Conservation (phyloP, 2,888 invertebrate genomes). For the Thalpophila matura region DNA sequence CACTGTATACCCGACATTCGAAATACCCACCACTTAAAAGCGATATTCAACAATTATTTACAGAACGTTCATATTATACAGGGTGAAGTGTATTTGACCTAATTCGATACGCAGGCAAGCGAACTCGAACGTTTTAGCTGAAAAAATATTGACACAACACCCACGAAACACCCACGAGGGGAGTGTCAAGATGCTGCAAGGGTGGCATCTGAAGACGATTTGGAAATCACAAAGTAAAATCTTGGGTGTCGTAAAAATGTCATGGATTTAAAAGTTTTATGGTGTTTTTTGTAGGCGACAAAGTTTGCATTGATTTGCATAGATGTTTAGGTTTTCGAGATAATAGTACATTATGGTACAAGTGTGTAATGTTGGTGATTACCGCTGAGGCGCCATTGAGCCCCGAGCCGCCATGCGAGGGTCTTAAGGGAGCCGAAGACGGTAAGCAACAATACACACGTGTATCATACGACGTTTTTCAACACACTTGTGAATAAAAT, state of each 20-base stretch:
- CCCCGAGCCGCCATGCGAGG: no score
- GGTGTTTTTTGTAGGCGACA: neutral
- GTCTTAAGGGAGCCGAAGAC: no score
- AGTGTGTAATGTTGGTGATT: no score
- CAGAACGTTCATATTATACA: constrained; percentile 12
- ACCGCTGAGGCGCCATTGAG: no score
- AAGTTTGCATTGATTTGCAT: no score
- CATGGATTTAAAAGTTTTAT: neutral
- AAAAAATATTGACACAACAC: constrained; percentile 59
- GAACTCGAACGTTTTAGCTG: constrained; percentile 45
- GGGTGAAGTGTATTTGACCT: constrained; percentile 46
- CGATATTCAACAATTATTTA: constrained; percentile 30
- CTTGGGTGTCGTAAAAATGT: constrained; percentile 8
- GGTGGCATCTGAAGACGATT: constrained; percentile 20
- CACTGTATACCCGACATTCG: neutral
- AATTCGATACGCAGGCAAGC: constrained; percentile 34
- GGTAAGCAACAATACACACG: no score
- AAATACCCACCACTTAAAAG: constrained; percentile 3
- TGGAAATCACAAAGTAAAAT: neutral
- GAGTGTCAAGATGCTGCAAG: constrained; percentile 15
- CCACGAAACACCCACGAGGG: neutral
- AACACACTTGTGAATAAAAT: no score
- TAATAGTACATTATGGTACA: no score
- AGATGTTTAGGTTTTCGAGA: no score
- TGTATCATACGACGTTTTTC: no score